phyloP scores from a whole-genome alignment of 2,113 vertebrate species.

The Rhinogobius similis region DNA sequence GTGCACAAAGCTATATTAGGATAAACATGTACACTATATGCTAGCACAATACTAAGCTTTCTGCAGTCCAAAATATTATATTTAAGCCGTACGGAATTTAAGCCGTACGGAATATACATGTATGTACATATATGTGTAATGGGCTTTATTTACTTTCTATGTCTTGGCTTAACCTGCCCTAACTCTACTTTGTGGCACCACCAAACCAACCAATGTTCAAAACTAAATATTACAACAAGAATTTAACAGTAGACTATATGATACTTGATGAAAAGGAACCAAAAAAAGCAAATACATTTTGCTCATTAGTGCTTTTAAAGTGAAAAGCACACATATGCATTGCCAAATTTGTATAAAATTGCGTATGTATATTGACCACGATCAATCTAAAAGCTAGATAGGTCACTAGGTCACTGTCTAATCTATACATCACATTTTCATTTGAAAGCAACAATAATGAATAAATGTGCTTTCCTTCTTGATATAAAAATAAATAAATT shows the following conservation, averaged over 20 bases:
- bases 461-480: background rate
- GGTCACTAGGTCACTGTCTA: background rate
- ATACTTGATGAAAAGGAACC: background rate
- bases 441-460: background rate
- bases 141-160: slow-evolving; percentile 31
- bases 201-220: too few species aligned
- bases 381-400: background rate
- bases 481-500: too few species aligned
- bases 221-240: too few species aligned
- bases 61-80: slow-evolving; percentile 52
- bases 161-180: too few species aligned
- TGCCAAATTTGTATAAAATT: background rate
- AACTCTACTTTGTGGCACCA: too few species aligned
- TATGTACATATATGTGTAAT: slow-evolving; percentile 12
- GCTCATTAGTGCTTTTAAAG: too few species aligned
- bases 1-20: slow-evolving; percentile 46
- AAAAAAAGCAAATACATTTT: background rate
- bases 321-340: background rate
- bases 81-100: slow-evolving; percentile 44
- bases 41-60: slow-evolving; percentile 51
- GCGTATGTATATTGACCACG: background rate
- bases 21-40: slow-evolving; percentile 37
- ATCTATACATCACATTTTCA: background rate
- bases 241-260: too few species aligned
- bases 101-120: slow-evolving; percentile 34